Percentiles rank a stretch among this genome's conserved stretches.
Evolutionary conservation across 2,797 vertebrate species (phyloP).

Genomic region (Gallinago nigripennis): DNA sequence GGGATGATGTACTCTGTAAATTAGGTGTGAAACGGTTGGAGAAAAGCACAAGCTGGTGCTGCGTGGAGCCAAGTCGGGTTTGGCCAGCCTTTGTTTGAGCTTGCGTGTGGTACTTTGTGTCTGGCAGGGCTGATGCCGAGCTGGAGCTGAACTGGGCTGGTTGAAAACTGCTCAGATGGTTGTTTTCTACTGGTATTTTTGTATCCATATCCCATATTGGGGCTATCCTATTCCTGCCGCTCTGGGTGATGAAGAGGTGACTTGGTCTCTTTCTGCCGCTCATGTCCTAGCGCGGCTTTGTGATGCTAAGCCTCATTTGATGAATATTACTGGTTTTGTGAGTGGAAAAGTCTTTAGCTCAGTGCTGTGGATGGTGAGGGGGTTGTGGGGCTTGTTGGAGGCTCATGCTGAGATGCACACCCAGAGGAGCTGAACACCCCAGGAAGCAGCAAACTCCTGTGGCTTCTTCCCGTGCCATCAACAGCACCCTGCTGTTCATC

Average conservation of each 20-base stretch:
- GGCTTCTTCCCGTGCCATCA: accelerated
- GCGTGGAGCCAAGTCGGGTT: background rate
- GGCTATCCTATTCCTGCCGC: background rate
- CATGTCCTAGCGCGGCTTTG: accelerated
- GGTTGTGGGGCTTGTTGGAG: background rate
- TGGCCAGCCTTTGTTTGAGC: background rate
- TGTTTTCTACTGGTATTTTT: background rate
- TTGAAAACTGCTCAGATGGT: background rate
- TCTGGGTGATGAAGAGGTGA: background rate
- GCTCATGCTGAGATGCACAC: accelerated
- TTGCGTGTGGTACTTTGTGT: background rate
- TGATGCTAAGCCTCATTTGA: accelerated
- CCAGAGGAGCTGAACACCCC: background rate
- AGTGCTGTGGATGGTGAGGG: accelerated
- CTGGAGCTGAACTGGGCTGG: background rate
- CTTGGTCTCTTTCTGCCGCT: background rate
- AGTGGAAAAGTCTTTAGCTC: background rate
- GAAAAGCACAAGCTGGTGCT: background rate
- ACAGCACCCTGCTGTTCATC: accelerated
- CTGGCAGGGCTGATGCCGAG: background rate
- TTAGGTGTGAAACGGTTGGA: slow-evolving; percentile 16
- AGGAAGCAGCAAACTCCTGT: background rate
- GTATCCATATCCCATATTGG: too few species aligned
- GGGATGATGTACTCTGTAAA: slow-evolving; percentile 6
- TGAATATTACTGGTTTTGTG: background rate